A percentile compares a stretch with the other conserved stretches of the same genome.
phyloP scores from a whole-genome alignment of 2,113 vertebrate genomes.

The Callocephalon fimbriatum region DNA sequence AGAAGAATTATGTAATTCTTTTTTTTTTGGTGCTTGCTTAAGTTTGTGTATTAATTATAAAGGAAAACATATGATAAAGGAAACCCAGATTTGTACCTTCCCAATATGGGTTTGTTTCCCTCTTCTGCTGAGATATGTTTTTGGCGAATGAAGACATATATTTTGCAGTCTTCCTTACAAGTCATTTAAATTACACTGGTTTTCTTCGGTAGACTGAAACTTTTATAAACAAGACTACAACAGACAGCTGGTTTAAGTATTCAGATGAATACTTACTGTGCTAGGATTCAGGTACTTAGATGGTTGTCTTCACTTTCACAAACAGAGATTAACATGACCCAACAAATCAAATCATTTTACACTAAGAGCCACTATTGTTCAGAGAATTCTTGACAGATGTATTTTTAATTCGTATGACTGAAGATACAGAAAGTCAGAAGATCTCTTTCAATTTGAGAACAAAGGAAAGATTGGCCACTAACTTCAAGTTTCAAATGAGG shows the following conservation, averaged over 20 bases:
- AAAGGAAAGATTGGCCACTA: neutral
- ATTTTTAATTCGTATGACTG: rapidly evolving
- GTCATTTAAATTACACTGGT: neutral
- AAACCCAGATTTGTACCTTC: neutral
- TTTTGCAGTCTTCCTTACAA: neutral
- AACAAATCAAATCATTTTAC: neutral
- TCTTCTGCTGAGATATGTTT: neutral
- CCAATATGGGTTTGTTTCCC: neutral
- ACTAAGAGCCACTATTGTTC: neutral
- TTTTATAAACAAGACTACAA: neutral
- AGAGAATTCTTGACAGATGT: neutral
- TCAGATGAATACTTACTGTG: neutral
- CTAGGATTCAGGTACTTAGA: neutral
- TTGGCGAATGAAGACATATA: rapidly evolving
- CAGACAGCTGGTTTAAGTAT: neutral
- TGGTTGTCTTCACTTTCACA: neutral
- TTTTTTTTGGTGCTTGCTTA: neutral
- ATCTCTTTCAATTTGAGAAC: neutral
- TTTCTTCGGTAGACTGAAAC: neutral
- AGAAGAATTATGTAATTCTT: neutral
- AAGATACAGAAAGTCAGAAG: neutral
- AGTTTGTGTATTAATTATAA: neutral
- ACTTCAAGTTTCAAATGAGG: rapidly evolving
- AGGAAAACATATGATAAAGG: neutral
- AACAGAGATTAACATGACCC: neutral